phyloP scores from a whole-genome alignment of 2,888 invertebrate genomes.

The Drosophila monieri region DNA sequence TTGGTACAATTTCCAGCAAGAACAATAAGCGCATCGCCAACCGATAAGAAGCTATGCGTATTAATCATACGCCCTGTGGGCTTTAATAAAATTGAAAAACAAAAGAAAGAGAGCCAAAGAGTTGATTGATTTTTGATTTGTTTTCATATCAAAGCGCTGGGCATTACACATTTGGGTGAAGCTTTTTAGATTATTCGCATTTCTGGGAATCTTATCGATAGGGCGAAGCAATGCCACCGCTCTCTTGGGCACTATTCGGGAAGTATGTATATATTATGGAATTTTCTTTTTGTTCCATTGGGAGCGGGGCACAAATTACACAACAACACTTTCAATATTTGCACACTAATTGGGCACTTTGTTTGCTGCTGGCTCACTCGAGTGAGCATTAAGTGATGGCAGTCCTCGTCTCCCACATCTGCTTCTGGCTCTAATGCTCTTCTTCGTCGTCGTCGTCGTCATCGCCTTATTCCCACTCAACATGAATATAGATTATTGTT shows the following conservation, averaged over 20 bases:
- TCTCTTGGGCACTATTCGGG: slow-evolving; percentile 14
- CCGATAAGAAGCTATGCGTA: slow-evolving; percentile 29
- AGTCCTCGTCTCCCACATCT: slow-evolving; percentile 7
- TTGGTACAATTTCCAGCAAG: not conserved
- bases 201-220: slow-evolving; percentile 52
- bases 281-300: not conserved
- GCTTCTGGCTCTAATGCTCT: slow-evolving; percentile 4
- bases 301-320: slow-evolving; percentile 42
- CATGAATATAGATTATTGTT: slow-evolving; percentile 76
- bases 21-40: slow-evolving; percentile 7
- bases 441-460: slow-evolving; percentile 7
- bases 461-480: slow-evolving; percentile 25
- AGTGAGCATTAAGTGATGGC: slow-evolving; percentile 55
- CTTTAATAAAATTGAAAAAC: not conserved
- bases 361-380: slow-evolving; percentile 48
- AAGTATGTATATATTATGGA: not conserved
- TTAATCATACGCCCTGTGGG: slow-evolving; percentile 40
- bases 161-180: slow-evolving; percentile 55
- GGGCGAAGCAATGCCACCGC: not conserved
- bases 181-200: slow-evolving; percentile 6
- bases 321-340: slow-evolving; percentile 71
- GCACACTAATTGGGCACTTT: slow-evolving; percentile 73
- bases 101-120: not conserved
- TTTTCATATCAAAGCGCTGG: slow-evolving; percentile 24
- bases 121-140: slow-evolving; percentile 37